Base-by-base conservation (phyloP, 2,797 vertebrate species). In the Dromococcyx pavoninus region DNA sequence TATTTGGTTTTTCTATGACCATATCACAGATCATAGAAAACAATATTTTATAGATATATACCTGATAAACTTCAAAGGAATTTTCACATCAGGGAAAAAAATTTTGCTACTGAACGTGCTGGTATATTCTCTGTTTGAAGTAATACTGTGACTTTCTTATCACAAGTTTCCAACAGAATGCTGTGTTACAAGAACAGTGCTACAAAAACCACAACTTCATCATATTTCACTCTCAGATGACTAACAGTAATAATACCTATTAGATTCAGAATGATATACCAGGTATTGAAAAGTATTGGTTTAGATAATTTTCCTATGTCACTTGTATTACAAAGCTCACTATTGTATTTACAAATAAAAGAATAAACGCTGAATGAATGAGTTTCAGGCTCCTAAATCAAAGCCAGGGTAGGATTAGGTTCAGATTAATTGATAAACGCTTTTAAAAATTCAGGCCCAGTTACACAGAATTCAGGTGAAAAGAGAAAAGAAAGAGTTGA, bases 91-190 rank as follows among this genome's bases (percentile, higher is more conserved):
- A 54, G 9, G 13, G 12, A 46, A 76, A 39, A 41, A 44, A 82
- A 71, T 46, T 12, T 56, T 64, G 13, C 56, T 83, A 27, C 72
- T 48, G 65, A 85, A 72, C 18, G 10, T 21, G 43, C 88, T 86
- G 85, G 67, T 87, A 54, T 91, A 96, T 91, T 85, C 57, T 96
- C 74, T 96, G 66, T 95, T 96, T 81, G 32, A 87, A 91, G 21
- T 73, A 94, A 94, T 90, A 88, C 72, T 88, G 70, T 83, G 35
- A 84, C 80, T 93, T 97, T 58, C 91, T 88, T 91, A 86, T 46
- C 78, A 78, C 53, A 62, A 74, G 70, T 96, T 97, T 93, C 83
- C 85, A 97, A 92, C 46, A 93, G 86, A 97, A 93, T 89, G 58
- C 17, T 93, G 83, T 72, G 80, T 92, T 96, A 93, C 9, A 41